Evolutionary conservation across 2,113 vertebrate species (phyloP).

Genomic region (Opisthocomus hoazin): DNA sequence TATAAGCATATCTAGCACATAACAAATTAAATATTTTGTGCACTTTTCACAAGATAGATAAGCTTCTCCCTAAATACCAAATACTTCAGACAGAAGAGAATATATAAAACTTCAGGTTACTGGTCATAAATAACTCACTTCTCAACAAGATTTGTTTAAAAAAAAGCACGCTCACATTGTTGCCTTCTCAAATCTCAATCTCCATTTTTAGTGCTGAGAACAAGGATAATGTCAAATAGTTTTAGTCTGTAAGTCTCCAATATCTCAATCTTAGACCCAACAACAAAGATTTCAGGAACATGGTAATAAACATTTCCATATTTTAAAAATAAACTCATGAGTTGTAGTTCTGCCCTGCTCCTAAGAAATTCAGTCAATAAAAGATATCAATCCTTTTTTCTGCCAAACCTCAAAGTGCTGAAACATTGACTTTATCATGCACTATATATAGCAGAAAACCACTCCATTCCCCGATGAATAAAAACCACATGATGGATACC

Average conservation of each 20-base stretch:
- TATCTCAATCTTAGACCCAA: background rate
- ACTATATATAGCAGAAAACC: background rate
- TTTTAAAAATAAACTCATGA: background rate
- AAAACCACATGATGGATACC: background rate
- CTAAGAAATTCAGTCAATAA: slow-evolving; percentile 26
- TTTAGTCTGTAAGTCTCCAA: background rate
- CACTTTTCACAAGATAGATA: background rate
- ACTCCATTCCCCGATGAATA: background rate
- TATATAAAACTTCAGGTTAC: background rate
- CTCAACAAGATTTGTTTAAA: background rate
- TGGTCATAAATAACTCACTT: background rate
- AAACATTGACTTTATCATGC: background rate
- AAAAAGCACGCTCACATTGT: background rate
- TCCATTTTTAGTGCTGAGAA: background rate
- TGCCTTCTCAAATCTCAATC: background rate
- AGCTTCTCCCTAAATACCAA: background rate
- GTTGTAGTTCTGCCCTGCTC: background rate
- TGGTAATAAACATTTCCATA: background rate
- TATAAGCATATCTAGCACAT: background rate
- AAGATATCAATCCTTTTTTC: background rate
- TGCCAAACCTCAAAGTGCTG: slow-evolving; percentile 3
- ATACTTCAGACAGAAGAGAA: background rate
- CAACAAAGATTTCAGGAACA: background rate
- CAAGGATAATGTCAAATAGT: background rate
- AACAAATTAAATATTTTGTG: background rate